Evolutionary conservation across 2,113 vertebrate genomes (phyloP), one percentile per base, ranked within the genome.

Genomic region (Cheirogaleus medius): DNA sequence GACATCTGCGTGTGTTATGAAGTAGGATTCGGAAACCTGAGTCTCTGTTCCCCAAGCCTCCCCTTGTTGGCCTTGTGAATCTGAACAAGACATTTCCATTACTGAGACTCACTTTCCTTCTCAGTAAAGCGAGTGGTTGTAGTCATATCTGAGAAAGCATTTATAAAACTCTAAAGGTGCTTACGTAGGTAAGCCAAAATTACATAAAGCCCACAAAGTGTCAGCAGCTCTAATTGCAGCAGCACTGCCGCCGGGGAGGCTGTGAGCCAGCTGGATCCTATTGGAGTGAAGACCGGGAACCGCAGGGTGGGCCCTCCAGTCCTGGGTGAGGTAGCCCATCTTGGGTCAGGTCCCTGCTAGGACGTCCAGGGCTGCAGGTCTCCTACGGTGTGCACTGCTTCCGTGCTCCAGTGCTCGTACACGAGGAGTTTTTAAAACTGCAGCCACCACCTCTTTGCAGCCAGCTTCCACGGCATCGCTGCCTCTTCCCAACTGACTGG

Each of bases 331-430:
- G 25, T 32, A 0, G 21, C 10, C 7, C 32, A 27, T 37, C 8
- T 8, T 1, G 23, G 6, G 42, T 6, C 4, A 0, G 18, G 23
- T 21, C 13, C 52, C 66, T 10, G 25, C 0, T 15, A n/a, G 2
- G 5, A 32, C 8, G 1, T 3, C 49, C 27, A 37, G 18, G 1
- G 10, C 58, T 23, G 18, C 10, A 18, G 18, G 2, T 2, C 8
- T 2, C 52, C 42, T 11, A 2, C 32, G 1, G 0, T 27, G 10
- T 32, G 8, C 13, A 23, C 21, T 8, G 27, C 44, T 49, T 47
- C 32, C 3, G 3, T 56, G 54, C 9, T 63, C 42, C 47, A 18
- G 17, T 9, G 8, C 27, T 37, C 8, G 21, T 10, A 8, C 29
- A 34, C 10, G 37, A 1, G 42, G 1, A n/a, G 32, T 21, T 68